Base-by-base conservation (phyloP, 2,113 vertebrate species). In the Lasiurus borealis region DNA sequence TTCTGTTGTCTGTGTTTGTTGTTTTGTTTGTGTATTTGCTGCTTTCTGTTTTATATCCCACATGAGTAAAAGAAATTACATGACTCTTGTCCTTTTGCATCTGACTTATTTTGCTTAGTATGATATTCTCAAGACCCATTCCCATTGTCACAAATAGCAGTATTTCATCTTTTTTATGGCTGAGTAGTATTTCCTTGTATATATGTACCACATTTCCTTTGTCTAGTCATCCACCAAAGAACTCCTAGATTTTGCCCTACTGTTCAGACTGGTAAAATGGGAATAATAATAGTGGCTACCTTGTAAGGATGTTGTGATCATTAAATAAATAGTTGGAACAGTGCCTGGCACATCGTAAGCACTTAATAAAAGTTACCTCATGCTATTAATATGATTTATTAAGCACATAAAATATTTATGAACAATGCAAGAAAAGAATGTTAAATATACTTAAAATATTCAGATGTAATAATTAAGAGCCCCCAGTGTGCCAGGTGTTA, bases 361-460 rank as follows among this genome's bases (percentile, higher is more conserved):
- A 69, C 52, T 77, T 25, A 48, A 13, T 73, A 73, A 94, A 92
- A 69, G 14, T 86, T 75, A 54, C 27, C 25, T 91, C 44, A 2
- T 92, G 68, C 52, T 90, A 8, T 91, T 59, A 62, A 16, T 82
- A 44, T n/a, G n/a, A 88, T 83, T 96, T 86, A 59, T 54, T 50
- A 64, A 76, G 50, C 48, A 54, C 57, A 54, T 34, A 50, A 82
- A 82, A 72, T 81, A 50, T 72, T 88, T 15, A 50, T 21, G 40
- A 69, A 36, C 19, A 77, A 27, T 31, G 3, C 12, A 62, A 34
- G 27, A 66, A 54, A 57, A 93, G 50, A 90, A 52, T 25, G 6
- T 13, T 72, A 62, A 93, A 89, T 25, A 52, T 15, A 48, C 36
- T 57, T 44, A 44, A 59, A 25, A 62, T 73, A 75, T 76, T 85